Conservation (phyloP, 1,140 invertebrate species). For the Heliconius hewitsoni region DNA sequence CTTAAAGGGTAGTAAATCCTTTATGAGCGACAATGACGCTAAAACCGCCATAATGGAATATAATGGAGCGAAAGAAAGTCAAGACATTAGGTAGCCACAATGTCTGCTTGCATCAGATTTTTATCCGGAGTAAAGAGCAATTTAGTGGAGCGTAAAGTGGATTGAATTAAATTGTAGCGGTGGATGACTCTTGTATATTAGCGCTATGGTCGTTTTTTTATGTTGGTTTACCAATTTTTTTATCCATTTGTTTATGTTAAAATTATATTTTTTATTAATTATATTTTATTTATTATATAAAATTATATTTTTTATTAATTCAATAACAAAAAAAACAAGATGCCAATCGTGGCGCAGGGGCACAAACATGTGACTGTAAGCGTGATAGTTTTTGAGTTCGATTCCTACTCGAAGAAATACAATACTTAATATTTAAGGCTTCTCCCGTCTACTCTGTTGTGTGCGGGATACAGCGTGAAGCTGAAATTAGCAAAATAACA, state of each 20-base stretch:
- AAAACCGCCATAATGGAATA: constrained; percentile 42
- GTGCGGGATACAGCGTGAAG: too few species aligned
- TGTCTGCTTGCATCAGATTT: constrained; percentile 35
- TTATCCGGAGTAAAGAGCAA: constrained; percentile 36
- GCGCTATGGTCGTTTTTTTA: not conserved
- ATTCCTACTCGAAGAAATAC: too few species aligned
- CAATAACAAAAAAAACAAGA: too few species aligned
- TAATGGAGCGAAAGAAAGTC: constrained; percentile 45
- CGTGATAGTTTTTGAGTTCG: too few species aligned
- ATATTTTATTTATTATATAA: too few species aligned
- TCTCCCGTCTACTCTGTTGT: too few species aligned
- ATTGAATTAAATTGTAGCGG: constrained; percentile 25
- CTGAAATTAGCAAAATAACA: too few species aligned
- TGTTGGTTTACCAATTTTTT: not conserved
- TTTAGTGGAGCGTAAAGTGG: constrained; percentile 32
- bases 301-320: too few species aligned
- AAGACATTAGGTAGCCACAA: constrained; percentile 42
- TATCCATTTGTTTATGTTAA: too few species aligned
- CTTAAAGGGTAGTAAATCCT: constrained; percentile 45
- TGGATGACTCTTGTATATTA: constrained; percentile 18
- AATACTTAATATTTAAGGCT: not conserved
- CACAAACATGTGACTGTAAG: too few species aligned
- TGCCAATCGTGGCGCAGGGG: too few species aligned
- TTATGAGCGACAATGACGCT: constrained; percentile 46
- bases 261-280: too few species aligned